phyloP scores from a whole-genome alignment of 1,140 invertebrate genomes.

The Papilio polytes region DNA sequence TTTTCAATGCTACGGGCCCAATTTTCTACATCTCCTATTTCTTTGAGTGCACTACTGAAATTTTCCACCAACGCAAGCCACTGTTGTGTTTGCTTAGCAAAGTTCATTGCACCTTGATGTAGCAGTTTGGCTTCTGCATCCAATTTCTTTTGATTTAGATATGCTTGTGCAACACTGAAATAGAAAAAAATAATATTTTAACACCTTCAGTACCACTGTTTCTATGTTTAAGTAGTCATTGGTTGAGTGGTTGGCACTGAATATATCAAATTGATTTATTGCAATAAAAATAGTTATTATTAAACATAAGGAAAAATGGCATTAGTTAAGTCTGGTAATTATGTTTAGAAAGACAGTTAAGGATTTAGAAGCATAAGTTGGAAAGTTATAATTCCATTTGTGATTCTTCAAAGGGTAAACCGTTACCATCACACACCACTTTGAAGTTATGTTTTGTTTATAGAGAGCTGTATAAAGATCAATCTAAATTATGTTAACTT shows the following conservation, averaged over 20 bases:
- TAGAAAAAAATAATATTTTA: conserved; percentile 45
- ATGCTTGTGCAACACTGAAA: conserved; percentile 96
- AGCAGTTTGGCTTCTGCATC: conserved; percentile 98
- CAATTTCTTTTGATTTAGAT: conserved; percentile 98
- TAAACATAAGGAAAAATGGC: conserved; percentile 10
- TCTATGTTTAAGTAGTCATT: neutral
- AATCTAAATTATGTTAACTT: conserved; percentile 53
- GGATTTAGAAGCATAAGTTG: neutral
- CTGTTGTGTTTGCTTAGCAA: conserved; percentile 98
- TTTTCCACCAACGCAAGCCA: conserved; percentile 97
- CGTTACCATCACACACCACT: neutral
- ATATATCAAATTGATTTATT: neutral
- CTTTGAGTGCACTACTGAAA: conserved; percentile 98
- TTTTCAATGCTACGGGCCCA: conserved; percentile 98
- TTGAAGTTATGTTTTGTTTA: neutral
- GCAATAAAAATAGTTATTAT: conserved; percentile 21
- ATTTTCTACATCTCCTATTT: conserved; percentile 99
- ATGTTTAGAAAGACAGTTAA: neutral
- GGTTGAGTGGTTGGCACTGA: neutral
- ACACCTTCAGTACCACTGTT: neutral
- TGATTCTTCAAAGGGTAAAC: neutral
- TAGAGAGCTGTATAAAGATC: neutral
- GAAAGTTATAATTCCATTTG: neutral
- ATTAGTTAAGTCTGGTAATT: neutral
- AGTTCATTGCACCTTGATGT: conserved; percentile 96